Base-by-base conservation (phyloP, 2,888 invertebrate species). In the Podotricha telesiphe region DNA sequence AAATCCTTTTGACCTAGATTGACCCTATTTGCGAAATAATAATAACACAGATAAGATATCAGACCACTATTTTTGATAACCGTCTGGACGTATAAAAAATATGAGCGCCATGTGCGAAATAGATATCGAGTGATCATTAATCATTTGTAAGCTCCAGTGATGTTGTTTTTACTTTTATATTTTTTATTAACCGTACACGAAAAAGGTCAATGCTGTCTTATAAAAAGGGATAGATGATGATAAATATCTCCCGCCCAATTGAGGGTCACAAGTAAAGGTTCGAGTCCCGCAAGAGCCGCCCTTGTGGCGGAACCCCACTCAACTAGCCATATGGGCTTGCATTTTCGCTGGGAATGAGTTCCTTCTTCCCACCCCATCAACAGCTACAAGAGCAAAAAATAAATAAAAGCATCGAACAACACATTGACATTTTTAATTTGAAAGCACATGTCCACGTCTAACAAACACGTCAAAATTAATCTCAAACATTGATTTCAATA, bases 371-470 rank as follows among this genome's bases (percentile, higher is more conserved):
- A n/a, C n/a, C n/a, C n/a, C n/a, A n/a, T n/a, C n/a, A n/a, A n/a
- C n/a, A n/a, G n/a, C n/a, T n/a, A n/a, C n/a, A n/a, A n/a, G n/a
- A n/a, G n/a, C n/a, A n/a, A n/a, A n/a, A n/a, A n/a, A n/a, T n/a
- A n/a, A 47, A 48, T 28, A 67, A 13, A 28, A 40, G n/a, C 7
- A 51, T 5, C 59, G 6, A 17, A 20, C 28, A 65, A 65, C 11
- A 65, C 37, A 69, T 13, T 20, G 48, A 61, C 10, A 48, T 55
- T 63, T 64, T 68, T 20, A 74, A 59, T 48, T 68, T 59, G 80
- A 82, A 65, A 70, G 50, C 40, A 48, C 47, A 64, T 68, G 53
- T 64, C 48, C 55, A 69, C 64, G 28, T 69, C 28, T 64, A 67
- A 68, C 62, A 62, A 70, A 62, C 62, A 65, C 61, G 11, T 65